A percentile compares a stretch with the other conserved stretches of the same genome.
These are phyloP conservation scores for Andrena minutula DNA, from an alignment of 2,888 invertebrate species.

Conservation along the genomic window DNA sequence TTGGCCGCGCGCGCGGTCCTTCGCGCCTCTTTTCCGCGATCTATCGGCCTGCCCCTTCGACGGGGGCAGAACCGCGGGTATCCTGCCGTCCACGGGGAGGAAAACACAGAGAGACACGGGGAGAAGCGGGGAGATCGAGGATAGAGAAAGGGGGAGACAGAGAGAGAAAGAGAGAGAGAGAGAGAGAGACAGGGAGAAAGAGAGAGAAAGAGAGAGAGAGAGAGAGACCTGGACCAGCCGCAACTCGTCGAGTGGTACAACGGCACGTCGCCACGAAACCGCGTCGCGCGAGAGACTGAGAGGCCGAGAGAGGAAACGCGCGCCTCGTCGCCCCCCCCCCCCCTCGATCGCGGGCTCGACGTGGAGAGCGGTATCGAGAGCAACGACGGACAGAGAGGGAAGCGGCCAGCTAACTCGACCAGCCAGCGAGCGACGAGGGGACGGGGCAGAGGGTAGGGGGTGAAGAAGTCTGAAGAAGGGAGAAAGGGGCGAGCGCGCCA, in stretches of 20 bases:
- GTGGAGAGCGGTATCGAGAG: slow-evolving; percentile 45
- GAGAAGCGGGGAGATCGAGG: not conserved
- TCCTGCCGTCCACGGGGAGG: not conserved
- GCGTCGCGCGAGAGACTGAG: slow-evolving; percentile 74
- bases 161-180: not conserved
- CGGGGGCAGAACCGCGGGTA: not conserved
- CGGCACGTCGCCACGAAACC: slow-evolving; percentile 63
- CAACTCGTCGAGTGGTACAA: slow-evolving; percentile 55
- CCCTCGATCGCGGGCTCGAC: slow-evolving; percentile 35
- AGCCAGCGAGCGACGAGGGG: not conserved
- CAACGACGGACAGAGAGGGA: slow-evolving; percentile 22
- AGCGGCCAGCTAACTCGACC: not conserved
- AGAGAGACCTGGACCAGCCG: slow-evolving; percentile 67
- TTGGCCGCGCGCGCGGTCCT: slow-evolving; percentile 17
- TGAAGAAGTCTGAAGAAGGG: not conserved
- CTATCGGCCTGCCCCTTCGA: slow-evolving; percentile 12
- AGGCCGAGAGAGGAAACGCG: slow-evolving; percentile 48
- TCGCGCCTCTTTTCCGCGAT: slow-evolving; percentile 41
- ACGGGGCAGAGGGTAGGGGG: slow-evolving; percentile 1
- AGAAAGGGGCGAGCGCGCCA: not conserved
- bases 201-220: slow-evolving; percentile 7
- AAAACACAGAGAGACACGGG: not conserved
- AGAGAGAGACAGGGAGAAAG: not conserved
- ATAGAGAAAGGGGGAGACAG: not conserved
- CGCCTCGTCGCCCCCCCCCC: slow-evolving; percentile 24